Conservation (phyloP, 2,113 vertebrate species). For the Pterocles burchelli region DNA sequence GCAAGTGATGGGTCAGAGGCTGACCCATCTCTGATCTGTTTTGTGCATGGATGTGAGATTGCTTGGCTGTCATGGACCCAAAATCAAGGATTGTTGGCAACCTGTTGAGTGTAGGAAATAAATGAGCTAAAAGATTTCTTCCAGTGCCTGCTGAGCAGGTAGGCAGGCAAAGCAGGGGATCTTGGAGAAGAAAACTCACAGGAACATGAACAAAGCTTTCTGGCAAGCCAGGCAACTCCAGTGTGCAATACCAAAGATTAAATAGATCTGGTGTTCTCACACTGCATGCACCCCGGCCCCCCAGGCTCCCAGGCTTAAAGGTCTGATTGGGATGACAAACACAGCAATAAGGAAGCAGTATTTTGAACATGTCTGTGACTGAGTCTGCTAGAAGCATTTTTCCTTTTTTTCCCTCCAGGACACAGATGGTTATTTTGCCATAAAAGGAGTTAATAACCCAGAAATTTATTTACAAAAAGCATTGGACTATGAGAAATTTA, state of each 20-base stretch:
- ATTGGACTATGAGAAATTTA: slow-evolving; percentile 81
- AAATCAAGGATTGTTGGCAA: not conserved
- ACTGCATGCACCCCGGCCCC: too few species aligned
- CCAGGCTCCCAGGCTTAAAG: not conserved
- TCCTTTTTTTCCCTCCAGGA: slow-evolving; percentile 60
- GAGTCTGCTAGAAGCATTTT: not conserved
- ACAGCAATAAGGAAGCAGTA: not conserved
- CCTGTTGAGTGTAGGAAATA: not conserved
- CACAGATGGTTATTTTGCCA: slow-evolving; percentile 75
- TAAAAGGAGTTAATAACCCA: slow-evolving; percentile 79
- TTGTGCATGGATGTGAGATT: not conserved
- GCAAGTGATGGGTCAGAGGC: not conserved
- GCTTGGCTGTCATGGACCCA: not conserved
- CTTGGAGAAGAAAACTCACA: not conserved
- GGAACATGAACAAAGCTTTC: not conserved
- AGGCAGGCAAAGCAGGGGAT: not conserved
- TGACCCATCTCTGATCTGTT: not conserved
- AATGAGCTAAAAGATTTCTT: not conserved
- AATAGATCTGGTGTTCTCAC: not conserved
- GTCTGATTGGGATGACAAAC: not conserved
- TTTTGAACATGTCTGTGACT: not conserved
- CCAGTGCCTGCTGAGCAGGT: not conserved
- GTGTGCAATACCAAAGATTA: not conserved
- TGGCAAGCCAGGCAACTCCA: not conserved
- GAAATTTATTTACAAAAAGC: slow-evolving; percentile 77